Conservation (phyloP, 2,888 invertebrate genomes). For the Pomacea canaliculata region DNA sequence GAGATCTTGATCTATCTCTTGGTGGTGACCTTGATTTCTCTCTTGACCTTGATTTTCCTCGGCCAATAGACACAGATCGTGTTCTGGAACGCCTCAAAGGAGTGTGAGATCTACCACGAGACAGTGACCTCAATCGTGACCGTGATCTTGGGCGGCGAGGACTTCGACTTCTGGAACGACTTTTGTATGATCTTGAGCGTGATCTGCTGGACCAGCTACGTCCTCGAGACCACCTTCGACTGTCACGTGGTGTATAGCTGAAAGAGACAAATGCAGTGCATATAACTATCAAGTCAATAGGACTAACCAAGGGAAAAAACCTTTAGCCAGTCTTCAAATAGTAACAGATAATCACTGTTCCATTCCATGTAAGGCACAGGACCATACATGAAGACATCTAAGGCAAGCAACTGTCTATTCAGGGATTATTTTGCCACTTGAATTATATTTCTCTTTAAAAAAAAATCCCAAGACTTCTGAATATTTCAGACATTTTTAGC, state of each 20-base stretch:
- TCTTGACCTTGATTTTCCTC: slow-evolving; percentile 28
- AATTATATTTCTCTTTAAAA: too few species aligned
- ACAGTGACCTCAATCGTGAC: slow-evolving; percentile 27
- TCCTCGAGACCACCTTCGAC: slow-evolving; percentile 5
- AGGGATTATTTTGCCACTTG: too few species aligned
- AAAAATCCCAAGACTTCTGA: too few species aligned
- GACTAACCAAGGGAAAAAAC: too few species aligned
- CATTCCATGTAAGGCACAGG: too few species aligned
- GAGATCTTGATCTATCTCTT: slow-evolving; percentile 32
- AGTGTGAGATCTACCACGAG: slow-evolving; percentile 21
- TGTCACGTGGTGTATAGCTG: slow-evolving; percentile 16
- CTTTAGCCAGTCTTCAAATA: too few species aligned
- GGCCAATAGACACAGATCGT: slow-evolving; percentile 34
- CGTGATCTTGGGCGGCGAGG: slow-evolving; percentile 20
- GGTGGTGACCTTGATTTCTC: slow-evolving; percentile 36
- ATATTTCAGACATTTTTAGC: too few species aligned
- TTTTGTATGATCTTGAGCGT: slow-evolving; percentile 15
- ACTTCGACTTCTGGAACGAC: slow-evolving; percentile 14
- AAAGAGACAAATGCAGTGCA: background rate
- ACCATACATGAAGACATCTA: too few species aligned
- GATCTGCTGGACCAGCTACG: slow-evolving; percentile 6
- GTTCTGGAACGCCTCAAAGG: slow-evolving; percentile 29
- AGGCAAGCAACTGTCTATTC: too few species aligned
- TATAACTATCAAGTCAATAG: too few species aligned
- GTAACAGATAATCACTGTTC: too few species aligned